Base-by-base conservation (phyloP, 2,113 vertebrate species). In the Eolophus roseicapilla region DNA sequence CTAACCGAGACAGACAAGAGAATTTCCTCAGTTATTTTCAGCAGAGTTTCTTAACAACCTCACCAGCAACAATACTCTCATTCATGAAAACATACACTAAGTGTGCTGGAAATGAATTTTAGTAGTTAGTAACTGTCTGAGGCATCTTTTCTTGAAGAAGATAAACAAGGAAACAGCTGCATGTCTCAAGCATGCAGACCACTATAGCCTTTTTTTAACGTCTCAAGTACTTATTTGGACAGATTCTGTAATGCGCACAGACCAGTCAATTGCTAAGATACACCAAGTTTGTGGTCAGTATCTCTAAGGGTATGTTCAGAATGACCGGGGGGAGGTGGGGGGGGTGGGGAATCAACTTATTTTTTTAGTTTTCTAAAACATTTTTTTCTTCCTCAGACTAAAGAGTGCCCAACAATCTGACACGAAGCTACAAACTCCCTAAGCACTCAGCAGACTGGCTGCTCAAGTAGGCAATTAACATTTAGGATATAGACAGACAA, bases 11-110 rank as follows among this genome's bases (percentile, higher is more conserved):
- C 49, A 77, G 57, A 71, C 35, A 82, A 84, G 57, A 87, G 60
- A 12, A 83, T 92, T 90, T 85, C 55, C 65, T 88, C 60, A 17
- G 60, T 35, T 91, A 55, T 92, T 94, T 94, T 75, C 77, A 84
- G 74, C 57, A 69, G 29, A 84, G 15, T 63, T 81, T 70, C 89
- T 88, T 78, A 71, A 82, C 18, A 81, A 8, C 24, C 25, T 92
- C 4, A 1, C 18, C 33, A n/a, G 63, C 37, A 88, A 78, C 83
- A 92, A 77, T 65, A 37, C 8, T 17, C 37, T 74, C n/a, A 68
- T 87, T 92, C 79, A 90, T 12, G 25, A 60, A 77, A 50, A 73
- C n/a, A 29, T 4, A 8, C 11, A 60, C 29, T 73, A 73, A 75
- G 46, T 6, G 3, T 31, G 21, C 82, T 73, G 19, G 24, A 73